phyloP scores from a whole-genome alignment of 2,888 invertebrate species.

The Oxystoma pomonae region DNA sequence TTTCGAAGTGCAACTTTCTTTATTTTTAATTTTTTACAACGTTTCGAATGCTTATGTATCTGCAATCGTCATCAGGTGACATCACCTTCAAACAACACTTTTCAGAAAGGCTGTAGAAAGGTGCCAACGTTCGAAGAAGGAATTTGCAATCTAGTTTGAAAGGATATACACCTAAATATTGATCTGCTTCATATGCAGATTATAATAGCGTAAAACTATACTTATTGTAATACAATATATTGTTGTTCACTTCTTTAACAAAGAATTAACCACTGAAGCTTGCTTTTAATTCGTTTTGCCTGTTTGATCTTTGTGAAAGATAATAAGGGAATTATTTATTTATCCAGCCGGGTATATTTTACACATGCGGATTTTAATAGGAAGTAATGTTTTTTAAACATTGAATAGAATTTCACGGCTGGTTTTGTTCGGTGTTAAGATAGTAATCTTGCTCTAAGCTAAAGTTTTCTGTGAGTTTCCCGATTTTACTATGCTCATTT shows the following conservation, averaged over 20 bases:
- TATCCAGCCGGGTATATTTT: conserved; percentile 19
- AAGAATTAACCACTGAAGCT: conserved; percentile 18
- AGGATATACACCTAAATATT: not conserved
- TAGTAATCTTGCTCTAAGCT: not conserved
- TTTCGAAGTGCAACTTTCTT: no score
- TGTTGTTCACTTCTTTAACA: conserved; percentile 5
- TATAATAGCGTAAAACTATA: not conserved
- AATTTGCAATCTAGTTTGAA: not conserved
- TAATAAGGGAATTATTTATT: conserved; percentile 23
- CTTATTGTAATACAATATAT: not conserved
- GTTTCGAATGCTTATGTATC: no score
- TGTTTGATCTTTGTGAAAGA: conserved; percentile 14
- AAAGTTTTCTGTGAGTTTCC: not conserved
- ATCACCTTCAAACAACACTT: no score
- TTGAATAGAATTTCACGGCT: conserved; percentile 16
- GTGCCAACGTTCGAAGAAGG: no score
- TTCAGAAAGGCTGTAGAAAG: no score
- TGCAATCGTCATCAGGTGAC: no score
- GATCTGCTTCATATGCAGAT: not conserved
- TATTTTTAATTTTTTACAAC: no score
- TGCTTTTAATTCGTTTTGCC: conserved; percentile 3
- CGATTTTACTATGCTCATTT: no score
- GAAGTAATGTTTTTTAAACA: conserved; percentile 21
- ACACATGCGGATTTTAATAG: conserved; percentile 17
- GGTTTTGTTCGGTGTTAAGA: not conserved